Evolutionary conservation across 2,113 vertebrate genomes (phyloP), one percentile per base, ranked within the genome.

Genomic region (Sisor rabdophorus): DNA sequence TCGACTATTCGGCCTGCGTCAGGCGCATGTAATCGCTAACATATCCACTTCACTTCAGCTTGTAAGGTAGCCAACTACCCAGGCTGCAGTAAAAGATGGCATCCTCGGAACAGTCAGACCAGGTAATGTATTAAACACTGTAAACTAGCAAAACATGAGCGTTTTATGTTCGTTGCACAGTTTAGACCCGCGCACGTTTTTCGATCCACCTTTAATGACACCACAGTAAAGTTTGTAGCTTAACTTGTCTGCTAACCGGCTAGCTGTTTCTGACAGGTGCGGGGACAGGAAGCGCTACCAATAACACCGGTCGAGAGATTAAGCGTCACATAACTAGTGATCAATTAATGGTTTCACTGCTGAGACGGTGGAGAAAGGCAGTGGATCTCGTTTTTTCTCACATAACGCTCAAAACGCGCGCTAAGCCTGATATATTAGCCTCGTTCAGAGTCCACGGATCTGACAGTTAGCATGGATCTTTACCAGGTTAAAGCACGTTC

Each of bases 91-190:
- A 69, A 89, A 85, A 89, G 86, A 93, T 93, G 92, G 89, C 90
- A 75, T 91, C 91, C 76, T 86, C 87, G 79, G 90, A 91, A 1
- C 89, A 88, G 75, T 52, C 86, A 82, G 90, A 90, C 11, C 83
- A 92, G 92, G 92, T 93, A 83, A 36, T 48, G 71, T 6, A 54
- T 79, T 44, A 67, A 56, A 20, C 61, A 15, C 17, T 24, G 16
- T 13, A 2, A 63, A 20, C n/a, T 52, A 44, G 28, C 24, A 69
- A 30, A 47, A 19, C 19, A 5, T 65, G 15, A 11, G 54, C 15
- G 1, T 75, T 4, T 32, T n/a, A 74, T 1, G 24, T 15, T 26
- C 17, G 58, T 52, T 15, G 28, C 17, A 20, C 40, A 2, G 3
- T 24, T 63, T 47, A 52, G 10, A 8, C 58, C 58, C 9, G 50